Percentiles rank a stretch among this genome's conserved stretches.
Evolutionary conservation across 2,888 invertebrate species (phyloP).

Genomic region (Callinectes sapidus): DNA sequence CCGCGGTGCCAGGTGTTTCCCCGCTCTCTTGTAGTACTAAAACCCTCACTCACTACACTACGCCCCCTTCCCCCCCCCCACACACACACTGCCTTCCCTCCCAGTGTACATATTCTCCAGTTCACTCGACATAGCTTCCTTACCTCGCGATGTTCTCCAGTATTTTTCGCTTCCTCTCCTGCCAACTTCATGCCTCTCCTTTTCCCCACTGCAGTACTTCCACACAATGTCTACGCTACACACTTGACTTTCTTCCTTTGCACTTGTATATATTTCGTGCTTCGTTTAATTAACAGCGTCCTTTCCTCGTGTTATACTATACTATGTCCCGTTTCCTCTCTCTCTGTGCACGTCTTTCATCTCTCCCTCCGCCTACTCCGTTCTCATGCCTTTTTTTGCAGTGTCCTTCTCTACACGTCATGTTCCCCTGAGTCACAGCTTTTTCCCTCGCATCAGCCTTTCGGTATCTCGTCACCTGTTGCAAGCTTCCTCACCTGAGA

Average conservation of each 20-base stretch:
- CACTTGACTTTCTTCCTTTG: background rate
- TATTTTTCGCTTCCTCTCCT: background rate
- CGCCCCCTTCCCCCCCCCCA: background rate
- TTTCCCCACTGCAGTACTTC: background rate
- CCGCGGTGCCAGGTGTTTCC: conserved; percentile 19
- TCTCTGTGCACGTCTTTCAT: background rate
- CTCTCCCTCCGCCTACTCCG: background rate
- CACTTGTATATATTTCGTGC: background rate
- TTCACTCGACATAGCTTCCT: background rate
- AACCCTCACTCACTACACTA: background rate
- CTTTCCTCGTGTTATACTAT: background rate
- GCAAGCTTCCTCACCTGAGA: background rate
- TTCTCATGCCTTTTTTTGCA: background rate
- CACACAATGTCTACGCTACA: background rate
- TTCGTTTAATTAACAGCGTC: background rate
- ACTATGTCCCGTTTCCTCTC: background rate
- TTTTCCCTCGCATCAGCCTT: background rate
- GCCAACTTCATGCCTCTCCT: too few relatives aligned
- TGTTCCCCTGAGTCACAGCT: background rate
- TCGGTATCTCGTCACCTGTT: conserved; percentile 12
- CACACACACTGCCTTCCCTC: background rate
- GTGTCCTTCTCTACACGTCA: background rate
- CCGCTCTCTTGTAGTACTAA: background rate
- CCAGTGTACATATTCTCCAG: background rate
- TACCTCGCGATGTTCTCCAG: background rate